Conservation (phyloP, 2,888 invertebrate genomes). For the Polyommatus icarus region DNA sequence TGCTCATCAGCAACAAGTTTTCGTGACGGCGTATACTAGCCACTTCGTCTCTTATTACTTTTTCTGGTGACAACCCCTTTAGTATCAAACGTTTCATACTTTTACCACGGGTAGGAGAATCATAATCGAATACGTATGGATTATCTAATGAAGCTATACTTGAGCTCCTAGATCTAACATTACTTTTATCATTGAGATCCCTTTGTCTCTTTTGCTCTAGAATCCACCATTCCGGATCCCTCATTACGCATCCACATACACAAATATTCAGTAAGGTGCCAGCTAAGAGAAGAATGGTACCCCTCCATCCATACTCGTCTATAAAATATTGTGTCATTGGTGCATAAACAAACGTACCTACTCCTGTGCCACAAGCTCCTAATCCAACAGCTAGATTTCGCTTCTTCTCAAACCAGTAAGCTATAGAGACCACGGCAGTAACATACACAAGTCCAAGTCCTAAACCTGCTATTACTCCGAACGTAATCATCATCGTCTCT, state of each 20-base stretch:
- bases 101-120: constrained; percentile 57
- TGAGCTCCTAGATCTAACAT: constrained; percentile 68
- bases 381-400: constrained; percentile 92
- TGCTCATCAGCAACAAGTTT: constrained; percentile 51
- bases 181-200: constrained; percentile 45
- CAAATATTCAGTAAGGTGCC: constrained; percentile 92
- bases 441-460: constrained; percentile 93
- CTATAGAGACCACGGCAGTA: constrained; percentile 94
- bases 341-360: constrained; percentile 93
- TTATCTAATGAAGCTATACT: constrained; percentile 74
- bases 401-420: constrained; percentile 95
- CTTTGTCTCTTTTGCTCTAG: constrained; percentile 81
- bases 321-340: constrained; percentile 91
- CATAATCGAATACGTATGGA: constrained; percentile 66
- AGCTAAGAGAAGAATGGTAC: constrained; percentile 88
- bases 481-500: constrained; percentile 90
- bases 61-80: constrained; percentile 59
- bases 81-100: constrained; percentile 61
- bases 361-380: constrained; percentile 93
- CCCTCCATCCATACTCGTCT: constrained; percentile 91
- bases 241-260: constrained; percentile 92
- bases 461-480: constrained; percentile 91
- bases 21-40: constrained; percentile 58
- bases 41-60: constrained; percentile 62
- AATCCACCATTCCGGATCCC: constrained; percentile 92